These are phyloP conservation scores for Auanema freiburgensis DNA, from an alignment of 2,888 invertebrate species.

Conservation along the genomic window DNA sequence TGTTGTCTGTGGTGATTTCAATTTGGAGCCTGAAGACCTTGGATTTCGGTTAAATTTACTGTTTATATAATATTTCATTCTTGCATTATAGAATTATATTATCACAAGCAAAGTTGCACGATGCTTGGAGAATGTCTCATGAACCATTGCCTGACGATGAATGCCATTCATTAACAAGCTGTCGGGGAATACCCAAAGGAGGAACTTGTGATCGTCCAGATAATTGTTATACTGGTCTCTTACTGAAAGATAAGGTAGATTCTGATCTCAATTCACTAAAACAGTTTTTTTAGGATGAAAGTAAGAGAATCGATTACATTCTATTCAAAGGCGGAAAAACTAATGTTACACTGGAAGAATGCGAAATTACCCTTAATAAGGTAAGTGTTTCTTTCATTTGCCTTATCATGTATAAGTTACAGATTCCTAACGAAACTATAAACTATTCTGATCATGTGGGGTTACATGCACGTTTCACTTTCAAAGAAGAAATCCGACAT, in stretches of 20 bases:
- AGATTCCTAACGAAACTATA: slow-evolving; percentile 37
- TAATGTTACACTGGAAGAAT: slow-evolving; percentile 39
- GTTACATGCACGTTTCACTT: slow-evolving; percentile 49
- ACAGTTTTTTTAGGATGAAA: slow-evolving; percentile 66
- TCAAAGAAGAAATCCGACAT: slow-evolving; percentile 35
- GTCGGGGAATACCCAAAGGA: slow-evolving; percentile 51
- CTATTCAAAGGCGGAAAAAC: slow-evolving; percentile 70
- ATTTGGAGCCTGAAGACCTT: slow-evolving; percentile 82
- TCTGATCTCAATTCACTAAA: background rate
- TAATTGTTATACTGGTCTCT: slow-evolving; percentile 78
- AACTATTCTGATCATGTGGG: slow-evolving; percentile 63
- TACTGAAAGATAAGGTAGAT: slow-evolving; percentile 24
- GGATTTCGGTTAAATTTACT: slow-evolving; percentile 39
- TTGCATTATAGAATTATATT: slow-evolving; percentile 37
- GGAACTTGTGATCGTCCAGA: slow-evolving; percentile 80
- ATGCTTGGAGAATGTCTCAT: slow-evolving; percentile 55
- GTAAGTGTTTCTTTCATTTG: slow-evolving; percentile 11
- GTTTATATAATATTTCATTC: background rate
- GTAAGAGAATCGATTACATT: slow-evolving; percentile 90
- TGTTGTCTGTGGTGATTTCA: slow-evolving; percentile 90
- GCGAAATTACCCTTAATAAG: slow-evolving; percentile 43
- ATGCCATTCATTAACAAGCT: slow-evolving; percentile 15
- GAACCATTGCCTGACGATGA: slow-evolving; percentile 13
- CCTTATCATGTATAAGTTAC: too few species aligned
- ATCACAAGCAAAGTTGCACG: slow-evolving; percentile 52